Base-by-base conservation (phyloP, 1,140 invertebrate genomes). In the Tachypleus tridentatus region DNA sequence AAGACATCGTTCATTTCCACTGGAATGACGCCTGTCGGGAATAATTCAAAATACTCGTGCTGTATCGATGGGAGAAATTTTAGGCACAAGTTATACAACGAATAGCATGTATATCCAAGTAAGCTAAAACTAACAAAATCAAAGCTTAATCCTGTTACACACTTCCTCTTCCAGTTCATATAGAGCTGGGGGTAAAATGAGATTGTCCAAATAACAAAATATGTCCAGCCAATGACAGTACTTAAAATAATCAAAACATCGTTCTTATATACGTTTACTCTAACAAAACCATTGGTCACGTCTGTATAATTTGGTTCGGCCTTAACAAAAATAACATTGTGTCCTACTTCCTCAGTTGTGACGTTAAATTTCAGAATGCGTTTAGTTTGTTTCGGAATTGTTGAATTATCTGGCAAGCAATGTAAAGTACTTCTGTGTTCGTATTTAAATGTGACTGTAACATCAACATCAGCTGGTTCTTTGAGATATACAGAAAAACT, bases 221-320 rank as follows among this genome's bases (percentile, higher is more conserved):
- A 29, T 29, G 29, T 29, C 29, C 29, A 29, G 29, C 29, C 29
- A 73, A 98, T 87, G 0, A 93, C 81, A 64, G 82, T 76, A 66
- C 89, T 93, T n/a, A 93, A 78, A 10, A 87, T 81, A 64, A 84
- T 83, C 48, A 93, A 79, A 0, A 74, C 76, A 29, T 82, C 72
- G 0, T 84, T 85, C 74, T 85, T 85, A 74, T 85, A 85, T 4
- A 92, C 82, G 3, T 84, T 86, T 1, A 93, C 81, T 61, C 85
- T 80, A 3, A 91, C 77, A 76, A 85, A 91, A 54, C 89, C 80
- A 67, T 86, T 77, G 5, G 58, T 61, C 64, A 64, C 70, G 68
- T 49, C 58, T 9, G 69, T 8, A 52, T 57, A 48, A 50, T 61
- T n/a, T 47, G 63, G 63, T 5, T 60, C 56, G 4, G 63, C 54